Percentiles rank a stretch among this genome's conserved stretches.
phyloP scores from a whole-genome alignment of 1,140 invertebrate species.

The Caenorhabditis briggsae region DNA sequence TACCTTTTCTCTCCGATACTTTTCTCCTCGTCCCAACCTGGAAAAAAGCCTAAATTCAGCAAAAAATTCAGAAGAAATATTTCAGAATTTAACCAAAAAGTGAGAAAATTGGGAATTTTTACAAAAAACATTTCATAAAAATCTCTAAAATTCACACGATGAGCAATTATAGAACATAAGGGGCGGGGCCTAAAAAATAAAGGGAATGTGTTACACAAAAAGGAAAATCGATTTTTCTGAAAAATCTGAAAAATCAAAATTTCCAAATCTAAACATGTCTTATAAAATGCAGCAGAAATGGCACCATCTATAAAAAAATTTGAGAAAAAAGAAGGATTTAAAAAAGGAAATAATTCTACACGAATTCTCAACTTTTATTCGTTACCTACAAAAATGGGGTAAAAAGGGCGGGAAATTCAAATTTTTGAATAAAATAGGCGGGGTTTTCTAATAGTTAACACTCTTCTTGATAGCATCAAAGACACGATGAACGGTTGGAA shows the following conservation, averaged over 20 bases:
- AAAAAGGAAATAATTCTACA: too few relatives aligned
- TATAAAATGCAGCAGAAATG: background rate
- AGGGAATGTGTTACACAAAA: constrained; percentile 21
- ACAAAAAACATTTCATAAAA: background rate
- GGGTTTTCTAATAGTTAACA: constrained; percentile 82
- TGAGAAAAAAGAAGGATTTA: background rate
- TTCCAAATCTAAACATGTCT: background rate
- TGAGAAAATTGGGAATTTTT: background rate
- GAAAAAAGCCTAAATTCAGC: too few relatives aligned
- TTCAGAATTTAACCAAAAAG: too few relatives aligned
- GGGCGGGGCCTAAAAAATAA: background rate
- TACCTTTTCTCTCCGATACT: too few relatives aligned
- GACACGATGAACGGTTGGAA: constrained; percentile 93
- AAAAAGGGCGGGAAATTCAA: constrained; percentile 8
- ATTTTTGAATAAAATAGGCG: background rate
- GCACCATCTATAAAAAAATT: background rate
- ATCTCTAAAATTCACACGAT: background rate
- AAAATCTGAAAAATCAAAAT: background rate
- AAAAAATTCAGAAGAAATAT: too few relatives aligned
- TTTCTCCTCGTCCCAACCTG: too few relatives aligned
- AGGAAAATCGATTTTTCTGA: background rate
- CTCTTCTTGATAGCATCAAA: constrained; percentile 86
- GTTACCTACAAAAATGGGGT: background rate
- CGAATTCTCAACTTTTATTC: too few relatives aligned
- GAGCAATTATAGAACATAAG: constrained; percentile 18